phyloP scores from a whole-genome alignment of 1,140 invertebrate species.

The Trichoplusia ni region DNA sequence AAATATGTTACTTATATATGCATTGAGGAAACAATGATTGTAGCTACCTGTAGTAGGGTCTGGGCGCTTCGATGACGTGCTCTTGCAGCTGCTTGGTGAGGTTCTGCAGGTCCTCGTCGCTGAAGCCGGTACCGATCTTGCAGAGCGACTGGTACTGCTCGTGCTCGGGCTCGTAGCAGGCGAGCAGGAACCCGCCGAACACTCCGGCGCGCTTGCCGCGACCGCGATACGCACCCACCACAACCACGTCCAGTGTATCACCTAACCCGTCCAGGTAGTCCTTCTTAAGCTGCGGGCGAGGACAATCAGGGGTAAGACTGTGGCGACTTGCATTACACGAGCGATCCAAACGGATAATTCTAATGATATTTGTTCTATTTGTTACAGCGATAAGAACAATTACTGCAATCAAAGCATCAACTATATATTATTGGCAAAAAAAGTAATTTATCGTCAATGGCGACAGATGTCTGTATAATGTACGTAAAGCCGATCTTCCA shows the following conservation, averaged over 20 bases:
- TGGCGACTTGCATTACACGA: too few species aligned
- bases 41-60: slow-evolving; percentile 90
- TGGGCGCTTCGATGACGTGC: slow-evolving; percentile 87
- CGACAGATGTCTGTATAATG: too few species aligned
- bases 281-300: slow-evolving; percentile 89
- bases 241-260: slow-evolving; percentile 96
- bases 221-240: slow-evolving; percentile 97
- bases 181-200: slow-evolving; percentile 98
- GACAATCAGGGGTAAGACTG: not conserved
- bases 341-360: too few species aligned
- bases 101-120: slow-evolving; percentile 92
- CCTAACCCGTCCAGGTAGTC: slow-evolving; percentile 98
- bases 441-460: too few species aligned
- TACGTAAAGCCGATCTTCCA: too few species aligned
- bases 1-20: too few species aligned
- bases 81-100: slow-evolving; percentile 91
- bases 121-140: slow-evolving; percentile 98
- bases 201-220: slow-evolving; percentile 96
- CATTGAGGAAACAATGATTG: too few species aligned
- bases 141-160: slow-evolving; percentile 94
- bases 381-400: too few species aligned
- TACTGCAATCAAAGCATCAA: too few species aligned
- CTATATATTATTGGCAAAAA: too few species aligned
- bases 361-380: too few species aligned
- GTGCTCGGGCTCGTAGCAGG: slow-evolving; percentile 96